phyloP scores from a whole-genome alignment of 1,140 invertebrate species.

The Centruroides sculpturatus region DNA sequence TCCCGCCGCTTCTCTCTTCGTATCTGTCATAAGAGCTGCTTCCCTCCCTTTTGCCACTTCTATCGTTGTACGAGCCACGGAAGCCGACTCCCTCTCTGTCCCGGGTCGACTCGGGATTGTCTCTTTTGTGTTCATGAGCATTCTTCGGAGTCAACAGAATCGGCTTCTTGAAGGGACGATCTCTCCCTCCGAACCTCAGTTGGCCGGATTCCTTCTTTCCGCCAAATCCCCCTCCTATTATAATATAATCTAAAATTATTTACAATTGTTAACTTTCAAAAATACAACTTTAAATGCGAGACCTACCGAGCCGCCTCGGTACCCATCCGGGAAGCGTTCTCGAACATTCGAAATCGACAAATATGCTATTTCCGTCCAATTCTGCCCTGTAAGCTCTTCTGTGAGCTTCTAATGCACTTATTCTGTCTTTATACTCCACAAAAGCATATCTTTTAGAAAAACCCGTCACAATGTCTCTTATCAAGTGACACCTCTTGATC shows the following conservation, averaged over 20 bases:
- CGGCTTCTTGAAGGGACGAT: constrained; percentile 43
- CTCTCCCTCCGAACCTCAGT: constrained; percentile 64
- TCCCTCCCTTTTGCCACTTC: not conserved
- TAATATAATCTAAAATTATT: constrained; percentile 6
- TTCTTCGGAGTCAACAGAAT: not conserved
- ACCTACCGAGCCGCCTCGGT: constrained; percentile 53
- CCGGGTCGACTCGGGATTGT: not conserved
- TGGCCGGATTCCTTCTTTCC: constrained; percentile 78
- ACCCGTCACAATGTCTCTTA: constrained; percentile 67
- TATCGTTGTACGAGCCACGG: too few relatives aligned
- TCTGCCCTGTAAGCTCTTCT: constrained; percentile 43
- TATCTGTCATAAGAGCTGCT: too few relatives aligned
- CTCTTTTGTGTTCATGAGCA: not conserved
- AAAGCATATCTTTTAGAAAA: constrained; percentile 70
- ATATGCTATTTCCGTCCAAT: constrained; percentile 44
- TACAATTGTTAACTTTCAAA: not conserved
- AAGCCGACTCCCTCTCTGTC: not conserved
- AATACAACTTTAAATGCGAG: not conserved
- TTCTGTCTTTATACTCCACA: constrained; percentile 54
- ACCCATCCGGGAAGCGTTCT: constrained; percentile 56
- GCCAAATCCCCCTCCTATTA: constrained; percentile 61
- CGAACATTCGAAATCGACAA: constrained; percentile 41
- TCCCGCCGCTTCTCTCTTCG: too few relatives aligned
- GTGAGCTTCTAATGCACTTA: constrained; percentile 43
- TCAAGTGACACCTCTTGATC: constrained; percentile 48